Evolutionary conservation across 2,888 invertebrate genomes (phyloP), one percentile per base, ranked within the genome.

Genomic region (Pomacea canaliculata): DNA sequence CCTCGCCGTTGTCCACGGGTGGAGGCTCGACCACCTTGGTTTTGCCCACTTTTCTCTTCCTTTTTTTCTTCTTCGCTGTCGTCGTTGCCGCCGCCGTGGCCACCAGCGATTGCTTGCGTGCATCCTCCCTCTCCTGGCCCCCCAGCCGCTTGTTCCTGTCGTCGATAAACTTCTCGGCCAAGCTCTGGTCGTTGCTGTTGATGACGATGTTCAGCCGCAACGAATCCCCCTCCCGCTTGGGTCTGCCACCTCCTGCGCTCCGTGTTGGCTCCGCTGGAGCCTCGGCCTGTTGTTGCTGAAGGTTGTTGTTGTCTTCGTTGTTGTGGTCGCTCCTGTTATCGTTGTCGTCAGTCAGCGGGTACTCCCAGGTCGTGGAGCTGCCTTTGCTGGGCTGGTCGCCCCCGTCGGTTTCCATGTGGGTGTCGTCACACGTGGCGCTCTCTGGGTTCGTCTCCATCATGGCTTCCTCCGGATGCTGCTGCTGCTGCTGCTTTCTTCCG

Each of bases 1-100:
- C 59, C 73, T 79, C 79, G n/a, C 77, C 79, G 10, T 63, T 62
- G 13, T 76, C 77, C 27, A 79, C 73, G 56, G 46, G 66, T n/a
- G 73, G 73, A 23, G 67, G 68, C 1, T 65, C 66, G 23, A 68
- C 37, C 7, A 56, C 66, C 68, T 73, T 71, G 51, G 77, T 70
- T 46, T 75, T 62, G 60, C 69, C 37, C n/a, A 67, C 68, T 49
- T 73, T 75, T 75, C 75, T 77, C 51, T 76, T 75, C 65, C 71
- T n/a, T 51, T 69, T 49, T 51, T 72, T 48, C 67, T 75, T 77
- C 37, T 65, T 65, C 37, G 65, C 8, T 37, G 65, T 27, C 23
- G 65, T 65, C 65, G 19, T 10, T 10, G 12, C 16, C 51, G 12
- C 51, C 51, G 51, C 16, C 51, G 51, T 56, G n/a, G 27, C 19